Evolutionary conservation across 1,140 invertebrate species (phyloP).

Genomic region (Drosophila tsacasi): DNA sequence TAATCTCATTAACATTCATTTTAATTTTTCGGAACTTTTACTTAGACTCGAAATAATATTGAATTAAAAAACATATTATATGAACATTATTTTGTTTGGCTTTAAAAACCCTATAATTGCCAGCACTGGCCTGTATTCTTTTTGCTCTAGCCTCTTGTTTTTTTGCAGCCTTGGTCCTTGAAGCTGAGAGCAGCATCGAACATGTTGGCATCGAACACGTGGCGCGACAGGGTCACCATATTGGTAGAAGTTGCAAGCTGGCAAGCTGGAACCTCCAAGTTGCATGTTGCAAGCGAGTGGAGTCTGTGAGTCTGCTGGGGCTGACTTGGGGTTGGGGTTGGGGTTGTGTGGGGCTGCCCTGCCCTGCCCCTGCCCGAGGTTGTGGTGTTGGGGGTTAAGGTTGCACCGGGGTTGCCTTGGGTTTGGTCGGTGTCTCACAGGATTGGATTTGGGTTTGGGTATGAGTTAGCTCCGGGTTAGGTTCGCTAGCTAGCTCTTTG

Average conservation of each 20-base stretch:
- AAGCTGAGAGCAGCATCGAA: conserved; percentile 11
- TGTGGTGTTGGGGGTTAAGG: conserved; percentile 26
- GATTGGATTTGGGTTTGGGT: conserved; percentile 25
- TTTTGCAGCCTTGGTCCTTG: not conserved
- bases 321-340: not conserved
- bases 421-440: conserved; percentile 30
- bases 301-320: conserved; percentile 56
- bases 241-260: conserved; percentile 14
- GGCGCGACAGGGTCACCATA: not conserved
- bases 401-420: conserved; percentile 29
- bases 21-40: no score
- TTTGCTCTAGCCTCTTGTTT: not conserved
- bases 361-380: not conserved
- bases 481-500: conserved; percentile 47
- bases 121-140: not conserved
- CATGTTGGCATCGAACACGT: conserved; percentile 6
- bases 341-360: conserved; percentile 1
- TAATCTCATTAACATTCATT: no score
- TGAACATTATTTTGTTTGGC: not conserved
- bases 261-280: conserved; percentile 3
- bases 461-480: conserved; percentile 57
- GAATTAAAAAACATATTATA: not conserved
- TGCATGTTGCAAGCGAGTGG: conserved; percentile 50
- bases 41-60: not conserved
- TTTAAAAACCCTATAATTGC: not conserved